phyloP scores from a whole-genome alignment of 2,888 invertebrate genomes.

The Scaptomyza tumidula region DNA sequence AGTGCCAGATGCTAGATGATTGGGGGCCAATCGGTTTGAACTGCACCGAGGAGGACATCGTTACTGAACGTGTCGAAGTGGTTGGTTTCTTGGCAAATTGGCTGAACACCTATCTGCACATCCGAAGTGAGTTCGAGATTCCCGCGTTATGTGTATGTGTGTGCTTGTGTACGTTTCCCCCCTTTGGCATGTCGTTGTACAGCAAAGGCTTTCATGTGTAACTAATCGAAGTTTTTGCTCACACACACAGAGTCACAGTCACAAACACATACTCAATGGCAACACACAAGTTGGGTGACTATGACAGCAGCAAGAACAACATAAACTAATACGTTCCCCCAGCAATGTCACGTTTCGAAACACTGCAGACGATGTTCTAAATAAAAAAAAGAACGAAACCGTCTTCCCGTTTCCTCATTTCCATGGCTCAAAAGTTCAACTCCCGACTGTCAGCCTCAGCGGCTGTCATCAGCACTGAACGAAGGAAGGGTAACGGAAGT shows the following conservation, averaged over 20 bases:
- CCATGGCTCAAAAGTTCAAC: constrained; percentile 27
- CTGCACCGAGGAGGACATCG: constrained; percentile 75
- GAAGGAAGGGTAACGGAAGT: neutral
- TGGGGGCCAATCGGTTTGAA: constrained; percentile 79
- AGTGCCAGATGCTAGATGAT: constrained; percentile 74
- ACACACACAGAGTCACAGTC: constrained; percentile 19
- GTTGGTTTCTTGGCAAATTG: constrained; percentile 89
- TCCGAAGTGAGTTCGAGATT: constrained; percentile 87
- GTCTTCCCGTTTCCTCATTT: constrained; percentile 15
- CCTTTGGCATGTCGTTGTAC: constrained; percentile 45
- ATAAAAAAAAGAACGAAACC: constrained; percentile 1
- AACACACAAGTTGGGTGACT: constrained; percentile 20
- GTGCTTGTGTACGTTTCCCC: neutral
- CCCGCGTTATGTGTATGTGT: neutral
- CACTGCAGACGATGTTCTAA: constrained; percentile 38
- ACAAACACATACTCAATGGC: constrained; percentile 17
- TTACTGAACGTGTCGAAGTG: constrained; percentile 83
- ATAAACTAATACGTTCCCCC: constrained; percentile 15
- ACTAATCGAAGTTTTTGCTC: constrained; percentile 64
- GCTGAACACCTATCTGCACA: constrained; percentile 89
- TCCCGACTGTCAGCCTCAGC: constrained; percentile 27
- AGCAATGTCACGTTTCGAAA: constrained; percentile 55
- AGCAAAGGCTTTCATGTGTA: constrained; percentile 61
- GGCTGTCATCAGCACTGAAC: constrained; percentile 51
- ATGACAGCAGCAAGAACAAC: constrained; percentile 12